These are phyloP conservation scores for Drosophila anceps DNA, from an alignment of 2,888 invertebrate species.

Conservation along the genomic window DNA sequence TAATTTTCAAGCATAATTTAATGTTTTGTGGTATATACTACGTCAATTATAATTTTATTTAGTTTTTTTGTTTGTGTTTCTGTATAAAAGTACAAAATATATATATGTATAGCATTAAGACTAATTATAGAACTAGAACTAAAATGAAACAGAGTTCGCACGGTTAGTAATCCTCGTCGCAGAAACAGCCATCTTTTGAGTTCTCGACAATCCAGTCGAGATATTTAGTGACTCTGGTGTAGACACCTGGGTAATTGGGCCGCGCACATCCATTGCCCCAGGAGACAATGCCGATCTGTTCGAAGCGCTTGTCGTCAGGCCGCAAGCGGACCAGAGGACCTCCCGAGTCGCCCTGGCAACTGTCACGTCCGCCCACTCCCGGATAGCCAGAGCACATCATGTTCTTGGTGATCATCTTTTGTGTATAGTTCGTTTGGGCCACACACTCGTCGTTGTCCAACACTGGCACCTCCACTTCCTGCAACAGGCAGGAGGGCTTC, in stretches of 20 bases:
- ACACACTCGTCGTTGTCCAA: slow-evolving; percentile 89
- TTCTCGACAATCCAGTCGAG: slow-evolving; percentile 93
- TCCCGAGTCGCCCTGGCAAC: slow-evolving; percentile 85
- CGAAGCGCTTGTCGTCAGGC: slow-evolving; percentile 91
- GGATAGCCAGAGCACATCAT: slow-evolving; percentile 87
- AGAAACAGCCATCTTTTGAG: slow-evolving; percentile 93
- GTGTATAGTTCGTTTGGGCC: slow-evolving; percentile 91
- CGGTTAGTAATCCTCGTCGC: slow-evolving; percentile 86
- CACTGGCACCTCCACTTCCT: slow-evolving; percentile 92
- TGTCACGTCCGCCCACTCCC: slow-evolving; percentile 81
- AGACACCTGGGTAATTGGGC: slow-evolving; percentile 94
- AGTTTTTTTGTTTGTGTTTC: slow-evolving; percentile 39
- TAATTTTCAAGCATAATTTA: not conserved
- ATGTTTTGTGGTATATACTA: slow-evolving; percentile 29
- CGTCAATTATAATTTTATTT: slow-evolving; percentile 62
- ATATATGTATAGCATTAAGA: slow-evolving; percentile 39
- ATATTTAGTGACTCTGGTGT: slow-evolving; percentile 93
- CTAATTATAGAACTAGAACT: slow-evolving; percentile 57
- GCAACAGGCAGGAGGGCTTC: slow-evolving; percentile 92
- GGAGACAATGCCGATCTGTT: slow-evolving; percentile 94
- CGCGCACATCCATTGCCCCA: slow-evolving; percentile 96
- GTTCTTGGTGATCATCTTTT: slow-evolving; percentile 94
- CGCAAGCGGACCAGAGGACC: slow-evolving; percentile 91
- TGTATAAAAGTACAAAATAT: slow-evolving; percentile 65
- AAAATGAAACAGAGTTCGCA: slow-evolving; percentile 36